phyloP scores from a whole-genome alignment of 2,113 vertebrate species.

The Nothoprocta perdicaria region DNA sequence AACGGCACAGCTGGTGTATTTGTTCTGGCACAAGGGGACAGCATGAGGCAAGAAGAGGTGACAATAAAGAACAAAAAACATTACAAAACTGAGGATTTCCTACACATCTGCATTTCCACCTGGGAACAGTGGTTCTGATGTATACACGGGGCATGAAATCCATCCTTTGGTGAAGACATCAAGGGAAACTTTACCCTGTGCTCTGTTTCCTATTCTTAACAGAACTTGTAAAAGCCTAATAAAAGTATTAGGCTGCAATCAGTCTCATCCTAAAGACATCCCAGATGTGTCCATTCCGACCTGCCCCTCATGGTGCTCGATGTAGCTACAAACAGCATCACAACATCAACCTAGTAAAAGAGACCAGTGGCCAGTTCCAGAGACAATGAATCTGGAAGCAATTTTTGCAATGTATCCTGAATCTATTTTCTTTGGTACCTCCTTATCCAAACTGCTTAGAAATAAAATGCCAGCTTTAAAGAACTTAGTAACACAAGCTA shows the following conservation, averaged over 20 bases:
- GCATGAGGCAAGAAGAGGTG: not conserved
- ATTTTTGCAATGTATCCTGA: not conserved
- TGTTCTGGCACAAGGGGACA: rapidly evolving
- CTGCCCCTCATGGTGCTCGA: not conserved
- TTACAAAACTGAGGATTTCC: not conserved
- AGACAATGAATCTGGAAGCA: not conserved
- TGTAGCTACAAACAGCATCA: not conserved
- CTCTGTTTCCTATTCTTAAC: not conserved
- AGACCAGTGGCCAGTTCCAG: not conserved
- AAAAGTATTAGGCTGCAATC: not conserved
- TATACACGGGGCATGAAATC: not conserved
- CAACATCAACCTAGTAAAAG: not conserved
- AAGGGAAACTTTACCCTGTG: not conserved
- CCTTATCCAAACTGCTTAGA: not conserved
- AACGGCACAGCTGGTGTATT: not conserved
- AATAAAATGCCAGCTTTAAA: not conserved
- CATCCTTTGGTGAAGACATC: not conserved
- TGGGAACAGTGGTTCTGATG: not conserved
- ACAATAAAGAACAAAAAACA: not conserved
- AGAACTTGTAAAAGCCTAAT: not conserved
- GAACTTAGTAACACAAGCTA: not conserved
- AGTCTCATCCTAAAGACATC: not conserved
- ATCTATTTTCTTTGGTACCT: not conserved
- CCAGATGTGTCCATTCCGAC: not conserved
- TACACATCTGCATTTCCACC: not conserved